These are phyloP conservation scores for Andrena flavipes DNA, from an alignment of 2,888 invertebrate species.

Conservation along the genomic window DNA sequence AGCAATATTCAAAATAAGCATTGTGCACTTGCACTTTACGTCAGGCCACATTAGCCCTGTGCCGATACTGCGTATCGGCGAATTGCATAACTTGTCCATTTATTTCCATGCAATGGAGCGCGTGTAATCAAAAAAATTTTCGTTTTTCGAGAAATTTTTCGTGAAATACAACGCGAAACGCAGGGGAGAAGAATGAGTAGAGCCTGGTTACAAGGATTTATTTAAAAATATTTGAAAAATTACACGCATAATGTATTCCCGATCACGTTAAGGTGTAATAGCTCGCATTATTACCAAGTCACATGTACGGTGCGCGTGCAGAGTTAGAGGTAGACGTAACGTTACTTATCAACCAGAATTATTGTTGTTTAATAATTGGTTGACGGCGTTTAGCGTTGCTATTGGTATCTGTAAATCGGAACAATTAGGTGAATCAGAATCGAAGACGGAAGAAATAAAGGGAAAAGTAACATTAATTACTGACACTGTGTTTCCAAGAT, in stretches of 20 bases:
- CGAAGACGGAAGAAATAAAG: not conserved
- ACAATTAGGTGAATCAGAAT: not conserved
- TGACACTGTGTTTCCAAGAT: not conserved
- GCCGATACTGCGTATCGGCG: not conserved
- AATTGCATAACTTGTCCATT: not conserved
- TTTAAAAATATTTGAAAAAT: not conserved
- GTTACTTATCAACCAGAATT: conserved; percentile 8
- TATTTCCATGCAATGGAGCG: not conserved
- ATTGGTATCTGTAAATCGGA: conserved; percentile 87
- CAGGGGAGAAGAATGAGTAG: not conserved
- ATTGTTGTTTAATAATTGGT: conserved; percentile 87
- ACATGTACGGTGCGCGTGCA: not conserved
- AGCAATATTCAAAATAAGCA: not conserved
- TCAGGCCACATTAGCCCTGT: not conserved
- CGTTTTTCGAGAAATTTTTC: too few species aligned
- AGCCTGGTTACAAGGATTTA: conserved; percentile 12
- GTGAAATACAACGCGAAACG: not conserved
- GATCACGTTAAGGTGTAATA: not conserved
- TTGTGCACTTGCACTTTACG: not conserved
- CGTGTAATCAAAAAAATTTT: too few species aligned
- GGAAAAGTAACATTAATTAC: not conserved
- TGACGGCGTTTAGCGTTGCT: conserved; percentile 88
- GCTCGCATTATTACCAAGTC: not conserved
- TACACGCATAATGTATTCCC: not conserved
- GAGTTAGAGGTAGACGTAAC: too few species aligned